A percentile compares a stretch with the other conserved stretches of the same genome.
These are phyloP conservation scores for Synergus gifuensis DNA, from an alignment of 2,888 invertebrate species.

Conservation along the genomic window DNA sequence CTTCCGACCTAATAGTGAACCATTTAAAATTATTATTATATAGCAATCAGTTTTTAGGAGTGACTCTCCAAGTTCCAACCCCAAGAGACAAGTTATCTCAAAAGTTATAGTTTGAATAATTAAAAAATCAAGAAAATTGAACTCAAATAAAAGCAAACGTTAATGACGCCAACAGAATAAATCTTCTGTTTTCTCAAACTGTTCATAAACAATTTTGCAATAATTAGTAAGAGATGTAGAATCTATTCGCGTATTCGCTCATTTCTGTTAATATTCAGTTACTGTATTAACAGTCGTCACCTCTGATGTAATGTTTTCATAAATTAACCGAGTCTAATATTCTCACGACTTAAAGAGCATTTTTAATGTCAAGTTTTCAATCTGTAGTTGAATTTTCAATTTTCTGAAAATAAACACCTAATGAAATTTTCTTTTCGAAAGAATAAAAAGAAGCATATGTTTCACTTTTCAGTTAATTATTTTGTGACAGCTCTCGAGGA, in stretches of 20 bases:
- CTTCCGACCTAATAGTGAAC: neutral
- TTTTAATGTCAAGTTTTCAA: neutral
- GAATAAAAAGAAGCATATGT: neutral
- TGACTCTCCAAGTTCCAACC: neutral
- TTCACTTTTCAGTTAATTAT: neutral
- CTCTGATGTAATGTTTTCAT: neutral
- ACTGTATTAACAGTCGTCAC: neutral
- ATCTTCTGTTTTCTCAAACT: neutral
- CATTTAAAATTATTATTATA: neutral
- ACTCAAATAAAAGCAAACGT: neutral
- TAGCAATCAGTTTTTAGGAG: neutral
- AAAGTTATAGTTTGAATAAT: neutral
- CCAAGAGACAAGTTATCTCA: neutral
- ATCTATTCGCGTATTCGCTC: neutral
- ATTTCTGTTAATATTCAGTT: neutral
- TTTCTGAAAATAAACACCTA: neutral
- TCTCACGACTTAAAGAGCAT: neutral
- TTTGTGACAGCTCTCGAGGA: neutral
- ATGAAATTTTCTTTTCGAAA: neutral
- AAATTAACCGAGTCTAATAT: neutral
- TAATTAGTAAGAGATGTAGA: neutral
- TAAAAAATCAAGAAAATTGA: neutral
- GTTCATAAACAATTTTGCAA: neutral
- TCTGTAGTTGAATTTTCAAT: neutral
- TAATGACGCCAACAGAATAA: neutral